These are phyloP conservation scores for Monopis laevigella DNA, from an alignment of 2,888 invertebrate genomes.

Conservation along the genomic window DNA sequence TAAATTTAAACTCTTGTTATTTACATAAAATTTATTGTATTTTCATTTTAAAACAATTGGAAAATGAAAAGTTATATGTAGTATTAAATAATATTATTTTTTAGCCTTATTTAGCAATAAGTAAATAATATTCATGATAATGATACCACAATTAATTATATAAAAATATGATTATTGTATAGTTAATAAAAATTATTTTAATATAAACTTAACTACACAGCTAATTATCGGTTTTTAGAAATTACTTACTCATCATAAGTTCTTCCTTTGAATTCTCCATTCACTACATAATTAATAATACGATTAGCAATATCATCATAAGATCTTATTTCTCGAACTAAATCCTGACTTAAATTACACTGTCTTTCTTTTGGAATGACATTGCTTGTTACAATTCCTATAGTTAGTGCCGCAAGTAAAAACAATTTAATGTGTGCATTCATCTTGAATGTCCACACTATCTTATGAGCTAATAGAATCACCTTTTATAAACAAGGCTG, in stretches of 20 bases:
- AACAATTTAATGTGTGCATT: neutral
- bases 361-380: neutral
- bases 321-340: constrained; percentile 62
- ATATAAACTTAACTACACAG: too few species aligned
- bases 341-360: neutral
- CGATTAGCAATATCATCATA: constrained; percentile 56
- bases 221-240: too few species aligned
- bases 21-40: neutral
- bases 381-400: neutral
- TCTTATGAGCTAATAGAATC: neutral
- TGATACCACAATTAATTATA: too few species aligned
- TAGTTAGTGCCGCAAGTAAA: neutral
- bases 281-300: constrained; percentile 59
- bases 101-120: too few species aligned
- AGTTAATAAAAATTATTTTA: too few species aligned
- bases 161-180: too few species aligned
- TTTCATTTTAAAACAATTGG: too few species aligned
- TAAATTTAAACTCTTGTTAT: constrained; percentile 12
- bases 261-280: constrained; percentile 63
- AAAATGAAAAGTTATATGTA: too few species aligned
- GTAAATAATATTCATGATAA: too few species aligned
- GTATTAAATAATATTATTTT: too few species aligned
- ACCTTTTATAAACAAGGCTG: neutral
- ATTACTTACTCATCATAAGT: constrained; percentile 63
- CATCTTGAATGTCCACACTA: neutral